phyloP scores from a whole-genome alignment of 2,797 vertebrate species.

The Peromyscus eremicus region DNA sequence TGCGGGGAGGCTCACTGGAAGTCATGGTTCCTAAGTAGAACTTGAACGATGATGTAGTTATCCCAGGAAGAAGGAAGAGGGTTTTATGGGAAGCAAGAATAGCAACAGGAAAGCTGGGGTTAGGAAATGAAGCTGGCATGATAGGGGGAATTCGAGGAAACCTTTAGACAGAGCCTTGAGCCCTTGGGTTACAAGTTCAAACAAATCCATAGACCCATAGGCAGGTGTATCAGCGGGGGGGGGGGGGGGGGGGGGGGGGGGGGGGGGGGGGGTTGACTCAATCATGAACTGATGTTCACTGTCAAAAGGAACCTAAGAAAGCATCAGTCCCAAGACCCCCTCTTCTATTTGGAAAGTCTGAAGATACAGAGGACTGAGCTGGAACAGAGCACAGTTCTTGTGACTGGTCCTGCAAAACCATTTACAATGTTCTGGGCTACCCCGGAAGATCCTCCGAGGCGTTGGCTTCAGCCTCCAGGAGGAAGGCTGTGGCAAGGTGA shows the following conservation, averaged over 20 bases:
- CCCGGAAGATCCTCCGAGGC: not conserved
- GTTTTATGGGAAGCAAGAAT: slow-evolving; percentile 17
- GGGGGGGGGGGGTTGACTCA: not conserved
- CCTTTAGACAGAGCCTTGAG: not conserved
- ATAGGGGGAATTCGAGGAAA: not conserved
- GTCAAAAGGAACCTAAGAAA: not conserved
- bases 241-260: not conserved
- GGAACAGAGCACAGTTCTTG: not conserved
- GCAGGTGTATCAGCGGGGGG: not conserved
- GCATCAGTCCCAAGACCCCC: not conserved
- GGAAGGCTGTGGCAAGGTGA: not conserved
- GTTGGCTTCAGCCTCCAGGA: not conserved
- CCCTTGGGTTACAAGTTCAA: not conserved
- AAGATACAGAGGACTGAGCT: not conserved
- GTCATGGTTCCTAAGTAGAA: not conserved
- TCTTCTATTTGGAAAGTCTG: not conserved
- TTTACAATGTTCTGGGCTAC: not conserved
- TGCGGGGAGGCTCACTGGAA: not conserved
- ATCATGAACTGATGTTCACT: not conserved
- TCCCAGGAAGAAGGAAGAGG: not conserved
- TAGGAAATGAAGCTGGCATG: not conserved
- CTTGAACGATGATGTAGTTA: not conserved
- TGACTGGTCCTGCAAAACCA: not conserved
- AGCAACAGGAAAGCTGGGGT: not conserved
- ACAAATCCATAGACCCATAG: not conserved